Evolutionary conservation across 2,797 vertebrate genomes (phyloP).

Genomic region (Novumbra hubbsi): DNA sequence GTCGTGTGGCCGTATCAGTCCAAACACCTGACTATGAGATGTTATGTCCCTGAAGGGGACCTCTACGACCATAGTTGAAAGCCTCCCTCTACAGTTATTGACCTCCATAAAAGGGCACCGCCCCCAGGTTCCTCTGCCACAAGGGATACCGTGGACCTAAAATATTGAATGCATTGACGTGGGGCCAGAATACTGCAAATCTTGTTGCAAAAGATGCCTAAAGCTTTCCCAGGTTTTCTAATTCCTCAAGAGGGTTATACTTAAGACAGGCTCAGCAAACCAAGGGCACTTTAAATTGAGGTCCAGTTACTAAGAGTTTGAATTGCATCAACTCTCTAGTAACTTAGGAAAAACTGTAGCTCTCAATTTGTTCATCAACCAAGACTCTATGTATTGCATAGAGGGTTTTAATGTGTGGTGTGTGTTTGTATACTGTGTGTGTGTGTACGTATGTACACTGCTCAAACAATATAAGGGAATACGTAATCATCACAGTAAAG

Average conservation of each 20-base stretch:
- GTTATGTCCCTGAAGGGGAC: conserved; percentile 55
- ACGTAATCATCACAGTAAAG: too few species aligned
- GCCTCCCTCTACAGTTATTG: conserved; percentile 43
- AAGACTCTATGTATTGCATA: background rate
- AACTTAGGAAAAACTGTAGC: background rate
- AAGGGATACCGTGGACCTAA: conserved; percentile 4
- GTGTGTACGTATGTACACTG: too few species aligned
- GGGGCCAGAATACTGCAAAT: background rate
- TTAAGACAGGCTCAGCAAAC: background rate
- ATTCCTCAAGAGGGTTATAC: background rate
- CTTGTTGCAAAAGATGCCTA: background rate
- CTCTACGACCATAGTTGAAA: conserved; percentile 51
- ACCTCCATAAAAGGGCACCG: conserved; percentile 40
- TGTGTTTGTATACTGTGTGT: too few species aligned
- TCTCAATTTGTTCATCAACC: background rate
- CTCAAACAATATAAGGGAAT: too few species aligned
- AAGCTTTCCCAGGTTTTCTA: background rate
- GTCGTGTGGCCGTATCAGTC: conserved; percentile 69
- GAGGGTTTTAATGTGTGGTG: too few species aligned
- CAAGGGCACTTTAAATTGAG: background rate
- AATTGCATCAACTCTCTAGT: background rate
- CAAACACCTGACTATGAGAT: conserved; percentile 75
- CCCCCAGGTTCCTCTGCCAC: conserved; percentile 8
- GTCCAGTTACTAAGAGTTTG: background rate
- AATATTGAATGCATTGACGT: background rate